These are phyloP conservation scores for Meiosimyza decipiens DNA, from an alignment of 2,888 invertebrate species.

Conservation along the genomic window DNA sequence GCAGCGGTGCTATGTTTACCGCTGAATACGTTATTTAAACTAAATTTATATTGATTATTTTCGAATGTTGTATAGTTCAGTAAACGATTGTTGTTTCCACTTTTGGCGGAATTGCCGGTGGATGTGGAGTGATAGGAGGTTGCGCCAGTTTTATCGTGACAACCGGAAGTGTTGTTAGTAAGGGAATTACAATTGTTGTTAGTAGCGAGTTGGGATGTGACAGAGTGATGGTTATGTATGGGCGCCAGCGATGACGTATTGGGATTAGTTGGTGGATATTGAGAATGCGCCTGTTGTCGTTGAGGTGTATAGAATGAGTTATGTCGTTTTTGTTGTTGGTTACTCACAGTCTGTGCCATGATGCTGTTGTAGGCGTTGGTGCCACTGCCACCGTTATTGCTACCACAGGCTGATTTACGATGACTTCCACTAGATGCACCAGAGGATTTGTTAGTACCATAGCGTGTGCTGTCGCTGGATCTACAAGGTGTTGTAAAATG, in stretches of 20 bases:
- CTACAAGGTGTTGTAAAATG: conserved; percentile 49
- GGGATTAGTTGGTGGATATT: conserved; percentile 49
- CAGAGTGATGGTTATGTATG: conserved; percentile 52
- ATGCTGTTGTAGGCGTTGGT: conserved; percentile 60
- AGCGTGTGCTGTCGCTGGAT: conserved; percentile 73
- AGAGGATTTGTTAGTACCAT: conserved; percentile 68
- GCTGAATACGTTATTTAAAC: conserved; percentile 63
- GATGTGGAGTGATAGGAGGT: conserved; percentile 37
- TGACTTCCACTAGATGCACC: conserved; percentile 67
- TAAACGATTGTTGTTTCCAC: conserved; percentile 55
- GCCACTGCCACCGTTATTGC: conserved; percentile 43
- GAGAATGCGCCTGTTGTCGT: conserved; percentile 50
- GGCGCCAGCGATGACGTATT: conserved; percentile 56
- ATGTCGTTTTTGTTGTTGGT: conserved; percentile 56
- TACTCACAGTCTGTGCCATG: conserved; percentile 65
- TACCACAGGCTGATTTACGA: conserved; percentile 57
- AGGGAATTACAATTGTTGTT: conserved; percentile 24
- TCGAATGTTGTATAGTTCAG: conserved; percentile 67
- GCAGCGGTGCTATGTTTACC: conserved; percentile 47
- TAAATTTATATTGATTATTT: conserved; percentile 68
- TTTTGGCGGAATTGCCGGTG: background rate
- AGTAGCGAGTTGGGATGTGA: conserved; percentile 35
- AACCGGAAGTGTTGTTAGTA: conserved; percentile 31
- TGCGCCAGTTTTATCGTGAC: conserved; percentile 24
- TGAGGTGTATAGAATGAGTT: conserved; percentile 49